Evolutionary conservation across 2,113 vertebrate species (phyloP), one percentile per base, ranked within the genome.

Genomic region (Odobenus rosmarus): DNA sequence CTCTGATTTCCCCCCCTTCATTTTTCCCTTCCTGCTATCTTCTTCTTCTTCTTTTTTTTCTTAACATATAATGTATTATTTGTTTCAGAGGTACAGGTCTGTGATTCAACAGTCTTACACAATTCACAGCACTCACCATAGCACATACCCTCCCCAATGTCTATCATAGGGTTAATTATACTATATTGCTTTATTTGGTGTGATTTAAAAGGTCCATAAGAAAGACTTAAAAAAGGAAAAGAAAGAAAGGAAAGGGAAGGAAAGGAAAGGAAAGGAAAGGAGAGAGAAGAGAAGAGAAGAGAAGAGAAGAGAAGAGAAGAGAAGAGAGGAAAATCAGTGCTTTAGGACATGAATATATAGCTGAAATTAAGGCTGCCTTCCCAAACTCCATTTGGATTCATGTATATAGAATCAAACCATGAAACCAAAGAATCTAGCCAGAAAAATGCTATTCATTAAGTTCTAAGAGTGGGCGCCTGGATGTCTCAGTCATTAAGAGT

Each of bases 141-240:
- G 46, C 46, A 46, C 8, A 46, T 46, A 46, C 46, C 46, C 46
- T 46, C 46, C 46, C 46, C 46, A 46, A 46, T 46, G 46, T 46
- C 46, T 46, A 46, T 46, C 46, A 46, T 46, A 46, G 7, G 46
- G 8, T 46, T 46, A 46, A 46, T 81, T 53, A 64, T 26, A 77
- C 5, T 13, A 31, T 42, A 67, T 14, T 76, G 23, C 15, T 93
- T 94, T 46, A 92, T 53, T 80, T 94, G 14, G 13, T 46, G 5
- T 69, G 79, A 76, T 64, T 88, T 76, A 69, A 67, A 67, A 71
- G 33, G 21, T 46, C 72, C 72, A 76, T 46, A 76, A 76, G 23
- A 46, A 39, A 28, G 13, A 39, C 39, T 42, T 3, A 26, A 42
- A 46, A 46, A 46, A 8, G 46, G 46, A 46, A 46, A 46, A 46